Evolutionary conservation across 2,113 vertebrate species (phyloP).

Genomic region (Myxocyprinus asiaticus): DNA sequence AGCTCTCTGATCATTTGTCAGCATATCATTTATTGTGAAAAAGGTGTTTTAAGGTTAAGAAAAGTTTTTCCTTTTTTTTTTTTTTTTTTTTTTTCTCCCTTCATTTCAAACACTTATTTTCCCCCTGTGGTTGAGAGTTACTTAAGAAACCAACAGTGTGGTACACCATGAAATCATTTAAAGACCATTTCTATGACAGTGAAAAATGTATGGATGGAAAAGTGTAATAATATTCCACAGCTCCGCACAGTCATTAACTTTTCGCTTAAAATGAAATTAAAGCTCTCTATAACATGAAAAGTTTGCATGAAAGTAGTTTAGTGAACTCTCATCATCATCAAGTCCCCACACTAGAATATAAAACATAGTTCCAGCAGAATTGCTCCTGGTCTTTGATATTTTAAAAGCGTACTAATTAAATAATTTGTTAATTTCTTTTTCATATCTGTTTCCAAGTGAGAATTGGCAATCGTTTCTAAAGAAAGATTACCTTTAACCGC

Average conservation of each 20-base stretch:
- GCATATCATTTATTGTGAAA: slow-evolving; percentile 12
- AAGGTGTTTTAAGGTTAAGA: neutral
- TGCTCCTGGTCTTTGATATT: neutral
- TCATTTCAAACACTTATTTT: neutral
- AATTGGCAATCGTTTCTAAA: no score
- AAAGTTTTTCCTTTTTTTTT: no score
- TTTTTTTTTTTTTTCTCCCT: no score
- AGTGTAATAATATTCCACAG: slow-evolving; percentile 15
- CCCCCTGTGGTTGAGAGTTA: neutral
- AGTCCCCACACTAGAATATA: no score
- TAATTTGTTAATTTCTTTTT: neutral
- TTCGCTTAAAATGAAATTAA: slow-evolving; percentile 37
- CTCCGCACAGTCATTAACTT: slow-evolving; percentile 4
- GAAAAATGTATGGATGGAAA: neutral
- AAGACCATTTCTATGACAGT: neutral
- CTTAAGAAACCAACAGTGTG: neutral
- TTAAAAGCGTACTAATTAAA: neutral
- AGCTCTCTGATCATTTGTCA: slow-evolving; percentile 19
- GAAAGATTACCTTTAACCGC: neutral
- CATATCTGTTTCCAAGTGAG: no score
- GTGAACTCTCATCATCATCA: neutral
- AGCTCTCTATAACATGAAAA: slow-evolving; percentile 14
- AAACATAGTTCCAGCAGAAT: neutral
- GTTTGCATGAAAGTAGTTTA: neutral
- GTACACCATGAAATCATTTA: neutral